Conservation (phyloP, 2,797 vertebrate genomes). For the Falco biarmicus region DNA sequence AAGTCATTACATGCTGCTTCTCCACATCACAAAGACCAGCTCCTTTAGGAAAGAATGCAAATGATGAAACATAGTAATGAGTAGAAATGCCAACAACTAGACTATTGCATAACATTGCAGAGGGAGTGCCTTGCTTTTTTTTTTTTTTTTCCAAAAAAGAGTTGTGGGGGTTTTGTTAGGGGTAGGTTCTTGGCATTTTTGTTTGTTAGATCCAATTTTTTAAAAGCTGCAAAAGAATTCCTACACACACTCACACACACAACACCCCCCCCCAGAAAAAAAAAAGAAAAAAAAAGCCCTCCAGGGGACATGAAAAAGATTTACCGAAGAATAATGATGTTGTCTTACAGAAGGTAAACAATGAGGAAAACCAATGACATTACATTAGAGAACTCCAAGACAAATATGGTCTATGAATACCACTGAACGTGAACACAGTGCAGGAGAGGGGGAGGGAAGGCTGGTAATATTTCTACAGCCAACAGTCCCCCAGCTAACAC, state of each 20-base stretch:
- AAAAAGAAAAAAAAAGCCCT: neutral
- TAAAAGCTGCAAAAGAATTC: neutral
- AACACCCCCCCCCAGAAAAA: no score
- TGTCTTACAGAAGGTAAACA: constrained; percentile 39
- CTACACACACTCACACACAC: no score
- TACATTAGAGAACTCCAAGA: constrained; percentile 31
- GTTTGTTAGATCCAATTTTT: neutral
- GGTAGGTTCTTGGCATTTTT: neutral
- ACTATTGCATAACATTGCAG: neutral
- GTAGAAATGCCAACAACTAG: neutral
- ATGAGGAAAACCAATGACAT: constrained; percentile 30
- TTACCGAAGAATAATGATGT: constrained; percentile 33
- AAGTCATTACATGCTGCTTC: neutral
- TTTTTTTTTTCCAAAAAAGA: neutral
- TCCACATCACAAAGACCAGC: neutral
- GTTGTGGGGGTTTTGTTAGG: neutral
- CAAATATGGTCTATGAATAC: neutral
- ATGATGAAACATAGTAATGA: neutral
- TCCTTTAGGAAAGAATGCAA: neutral
- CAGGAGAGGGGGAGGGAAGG: neutral
- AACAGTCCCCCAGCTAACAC: neutral
- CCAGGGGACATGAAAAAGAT: constrained; percentile 3
- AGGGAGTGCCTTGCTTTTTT: neutral
- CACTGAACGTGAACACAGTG: neutral
- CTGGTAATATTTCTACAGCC: neutral